Evolutionary conservation across 2,797 vertebrate genomes (phyloP), one percentile per base, ranked within the genome.

Genomic region (Distichodus sexfasciatus): DNA sequence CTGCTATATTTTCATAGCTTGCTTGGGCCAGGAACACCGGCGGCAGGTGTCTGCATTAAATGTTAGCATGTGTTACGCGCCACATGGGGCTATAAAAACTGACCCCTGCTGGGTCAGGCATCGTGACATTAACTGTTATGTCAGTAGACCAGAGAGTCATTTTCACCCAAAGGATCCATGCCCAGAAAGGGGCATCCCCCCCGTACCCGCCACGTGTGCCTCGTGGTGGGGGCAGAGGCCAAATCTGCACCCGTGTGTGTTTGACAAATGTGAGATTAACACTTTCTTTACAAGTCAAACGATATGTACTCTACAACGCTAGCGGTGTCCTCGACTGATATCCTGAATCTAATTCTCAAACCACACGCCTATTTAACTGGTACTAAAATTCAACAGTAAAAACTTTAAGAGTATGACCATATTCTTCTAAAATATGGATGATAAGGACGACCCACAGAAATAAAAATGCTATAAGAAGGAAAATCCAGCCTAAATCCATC

Each of bases 41-140:
- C 57, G 79, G 77, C 79, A 86, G 83, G 78, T 85, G 82, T 69
- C 48, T 68, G 58, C 38, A 12, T 78, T 81, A 81, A 81, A 68
- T 50, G 64, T 60, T 68, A 76, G 65, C 35, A 57, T 79, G 80
- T 57, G 69, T 65, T 57, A 71, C 21, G 26, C 59, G 58, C 51
- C 70, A 76, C 69, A 66, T 83, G 83, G 73, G 78, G 54, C 76
- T 77, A 83, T 85, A 79, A 85, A 85, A 78, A 66, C 0, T 14
- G 41, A 69, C 71, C 72, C 67, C 66, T 8, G 53, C 63, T 63
- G 31, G 11, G 69, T 53, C 24, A 58, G 4, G 62, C 59, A 46
- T 41, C 67, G 4, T 6, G 67, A 73, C 40, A 55, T 60, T 46
- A 51, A 26, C 12, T 50, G 65, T 44, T n/a, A 21, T 74, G 67